Percentiles rank a stretch among this genome's conserved stretches.
Evolutionary conservation across 2,797 vertebrate genomes (phyloP).

Genomic region (Eulemur albifrons): DNA sequence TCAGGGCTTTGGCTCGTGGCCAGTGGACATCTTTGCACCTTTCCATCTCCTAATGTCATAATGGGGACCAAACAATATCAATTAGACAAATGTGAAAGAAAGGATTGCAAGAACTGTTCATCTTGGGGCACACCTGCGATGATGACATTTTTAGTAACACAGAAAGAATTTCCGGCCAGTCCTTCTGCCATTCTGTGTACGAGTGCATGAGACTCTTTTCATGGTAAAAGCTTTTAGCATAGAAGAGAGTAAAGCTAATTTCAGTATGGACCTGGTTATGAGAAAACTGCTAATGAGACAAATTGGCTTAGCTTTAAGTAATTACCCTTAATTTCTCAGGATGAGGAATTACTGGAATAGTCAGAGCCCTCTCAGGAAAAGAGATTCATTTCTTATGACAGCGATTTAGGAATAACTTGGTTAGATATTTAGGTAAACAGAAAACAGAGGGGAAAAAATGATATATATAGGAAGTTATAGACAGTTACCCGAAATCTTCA

Average conservation of each 20-base stretch:
- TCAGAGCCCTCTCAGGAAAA: neutral
- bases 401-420: slow-evolving; percentile 1
- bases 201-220: neutral
- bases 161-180: neutral
- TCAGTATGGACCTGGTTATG: neutral
- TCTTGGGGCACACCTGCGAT: neutral
- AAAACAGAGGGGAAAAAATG: neutral
- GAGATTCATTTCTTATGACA: slow-evolving; percentile 25
- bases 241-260: neutral
- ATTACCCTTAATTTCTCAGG: slow-evolving; percentile 46
- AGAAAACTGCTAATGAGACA: neutral
- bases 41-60: neutral
- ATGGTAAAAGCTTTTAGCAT: neutral
- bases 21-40: neutral
- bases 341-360: slow-evolving; percentile 22
- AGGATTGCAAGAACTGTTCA: neutral
- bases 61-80: neutral
- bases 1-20: neutral
- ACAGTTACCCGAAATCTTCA: neutral
- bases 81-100: neutral
- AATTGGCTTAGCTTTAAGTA: neutral
- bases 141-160: neutral
- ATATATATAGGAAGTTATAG: neutral
- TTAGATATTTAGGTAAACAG: neutral
- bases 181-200: too few species aligned